phyloP scores from a whole-genome alignment of 2,113 vertebrate species.

The Meles meles region DNA sequence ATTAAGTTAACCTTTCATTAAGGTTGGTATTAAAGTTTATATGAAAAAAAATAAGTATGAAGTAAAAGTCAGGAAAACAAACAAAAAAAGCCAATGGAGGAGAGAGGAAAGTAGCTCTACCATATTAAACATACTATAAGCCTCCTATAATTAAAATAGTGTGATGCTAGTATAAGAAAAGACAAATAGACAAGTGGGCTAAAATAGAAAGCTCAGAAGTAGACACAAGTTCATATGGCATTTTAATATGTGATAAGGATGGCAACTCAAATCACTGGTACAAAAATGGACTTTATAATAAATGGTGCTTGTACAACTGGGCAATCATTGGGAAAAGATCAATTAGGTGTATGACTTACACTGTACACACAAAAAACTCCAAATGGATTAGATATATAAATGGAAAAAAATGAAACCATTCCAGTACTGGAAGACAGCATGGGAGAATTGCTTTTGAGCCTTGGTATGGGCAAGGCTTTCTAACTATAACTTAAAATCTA shows the following conservation, averaged over 20 bases:
- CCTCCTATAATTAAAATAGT: neutral
- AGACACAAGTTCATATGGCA: neutral
- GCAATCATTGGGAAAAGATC: neutral
- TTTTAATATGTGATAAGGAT: neutral
- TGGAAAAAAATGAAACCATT: neutral
- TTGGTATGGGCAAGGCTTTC: neutral
- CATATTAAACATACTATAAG: neutral
- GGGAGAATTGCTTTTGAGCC: neutral
- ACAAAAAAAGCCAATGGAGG: neutral
- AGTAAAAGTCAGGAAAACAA: neutral
- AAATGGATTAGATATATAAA: neutral
- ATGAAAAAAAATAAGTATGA: neutral
- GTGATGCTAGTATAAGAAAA: neutral
- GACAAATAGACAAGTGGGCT: neutral
- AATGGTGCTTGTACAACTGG: neutral
- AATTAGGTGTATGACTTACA: neutral
- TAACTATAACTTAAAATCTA: neutral
- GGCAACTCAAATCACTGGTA: neutral
- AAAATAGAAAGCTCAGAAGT: neutral
- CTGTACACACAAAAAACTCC: neutral
- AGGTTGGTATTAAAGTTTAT: neutral
- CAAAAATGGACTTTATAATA: neutral
- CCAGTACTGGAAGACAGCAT: neutral
- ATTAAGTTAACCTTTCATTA: too few species aligned
- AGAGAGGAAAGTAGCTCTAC: neutral